Base-by-base conservation (phyloP, 2,888 invertebrate genomes). In the Campoletis raptor region DNA sequence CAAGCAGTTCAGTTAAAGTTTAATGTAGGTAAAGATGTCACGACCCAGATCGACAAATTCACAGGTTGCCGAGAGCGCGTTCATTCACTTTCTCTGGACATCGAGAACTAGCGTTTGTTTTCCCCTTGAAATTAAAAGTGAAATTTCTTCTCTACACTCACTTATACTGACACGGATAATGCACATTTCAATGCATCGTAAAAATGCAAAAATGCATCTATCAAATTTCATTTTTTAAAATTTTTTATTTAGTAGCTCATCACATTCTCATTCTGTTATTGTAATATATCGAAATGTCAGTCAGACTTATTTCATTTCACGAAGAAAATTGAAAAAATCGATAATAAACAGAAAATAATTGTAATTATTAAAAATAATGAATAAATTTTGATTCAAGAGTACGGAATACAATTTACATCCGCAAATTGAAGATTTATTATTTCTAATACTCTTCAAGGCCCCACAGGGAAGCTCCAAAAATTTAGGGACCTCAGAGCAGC, bases 21-120 rank as follows among this genome's bases (percentile, higher is more conserved):
- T 89, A 90, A 91, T 90, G 90, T 92, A 90, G 91, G 91, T 91
- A 90, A 93, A 88, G 90, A 89, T 89, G 91, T 85, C 90, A 67
- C 89, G 90, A 88, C 90, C 90, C 80, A 89, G 54, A 83, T 83
- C 45, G 73, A 37, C 42, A 66, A 77, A 76, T 81, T 74, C 57
- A 67, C 66, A 54, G 67, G 42, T 76, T 36, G 48, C 86, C 76
- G 74, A 70, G 24, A 74, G 83, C 77, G 82, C 83, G 86, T 81
- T 85, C 42, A 57, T 83, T 61, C 57, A 90, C 90, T 91, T 92
- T 92, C 92, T 88, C 91, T 90, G 85, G 88, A 88, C 83, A 89
- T 61, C 83, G 81, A 73, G 77, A 81, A 48, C 70, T 40, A 15
- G 45, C 64, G 69, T 72, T 30, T 30, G 10, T 69, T 72, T 52